A percentile compares a stretch with the other conserved stretches of the same genome.
phyloP scores from a whole-genome alignment of 2,888 invertebrate species.

The Heliothis peltigera region DNA sequence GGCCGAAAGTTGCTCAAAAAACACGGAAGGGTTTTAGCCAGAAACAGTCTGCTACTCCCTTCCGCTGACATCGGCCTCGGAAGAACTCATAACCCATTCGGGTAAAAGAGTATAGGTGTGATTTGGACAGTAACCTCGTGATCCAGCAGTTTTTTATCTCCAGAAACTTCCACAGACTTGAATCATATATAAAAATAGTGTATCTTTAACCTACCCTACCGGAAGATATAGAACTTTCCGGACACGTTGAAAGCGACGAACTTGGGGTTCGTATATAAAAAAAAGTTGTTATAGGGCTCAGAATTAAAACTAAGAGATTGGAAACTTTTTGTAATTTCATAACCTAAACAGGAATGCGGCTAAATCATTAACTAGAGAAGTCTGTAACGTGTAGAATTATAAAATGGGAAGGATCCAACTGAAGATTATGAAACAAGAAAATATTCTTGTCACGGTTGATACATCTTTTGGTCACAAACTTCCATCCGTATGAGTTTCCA shows the following conservation, averaged over 20 bases:
- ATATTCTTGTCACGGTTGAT: no score
- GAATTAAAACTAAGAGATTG: constrained; percentile 33
- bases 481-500: no score
- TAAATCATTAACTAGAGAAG: neutral
- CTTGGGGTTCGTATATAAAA: no score
- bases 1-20: no score
- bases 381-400: neutral
- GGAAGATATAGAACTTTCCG: constrained; percentile 3
- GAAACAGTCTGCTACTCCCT: no score
- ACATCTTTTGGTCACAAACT: no score
- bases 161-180: neutral
- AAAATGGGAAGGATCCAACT: neutral
- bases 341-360: constrained; percentile 9
- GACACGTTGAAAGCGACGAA: neutral
- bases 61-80: no score
- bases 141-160: neutral
- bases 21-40: no score
- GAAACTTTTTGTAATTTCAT: constrained; percentile 54
- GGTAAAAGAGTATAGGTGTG: no score
- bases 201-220: neutral
- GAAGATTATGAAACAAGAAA: no score
- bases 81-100: no score
- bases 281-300: constrained; percentile 46
- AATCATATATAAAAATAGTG: neutral
- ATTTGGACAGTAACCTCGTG: neutral